These are phyloP conservation scores for Labia minor DNA, from an alignment of 2,888 invertebrate species.

Conservation along the genomic window DNA sequence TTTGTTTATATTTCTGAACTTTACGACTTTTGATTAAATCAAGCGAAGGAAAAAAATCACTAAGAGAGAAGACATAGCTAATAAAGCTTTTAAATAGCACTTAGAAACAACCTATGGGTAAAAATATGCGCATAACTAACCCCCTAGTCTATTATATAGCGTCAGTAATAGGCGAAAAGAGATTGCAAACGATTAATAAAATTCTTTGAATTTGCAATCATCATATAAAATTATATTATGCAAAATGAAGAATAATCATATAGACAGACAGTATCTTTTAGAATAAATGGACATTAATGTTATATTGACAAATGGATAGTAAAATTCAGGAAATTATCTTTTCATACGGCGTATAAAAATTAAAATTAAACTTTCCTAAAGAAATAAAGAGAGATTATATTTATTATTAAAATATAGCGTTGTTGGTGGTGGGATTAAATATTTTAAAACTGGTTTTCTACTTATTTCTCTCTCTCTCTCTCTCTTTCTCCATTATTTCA, in stretches of 20 bases:
- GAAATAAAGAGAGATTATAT: too few species aligned
- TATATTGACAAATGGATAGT: too few species aligned
- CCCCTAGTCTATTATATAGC: neutral
- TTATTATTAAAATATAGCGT: too few species aligned
- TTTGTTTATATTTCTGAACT: neutral
- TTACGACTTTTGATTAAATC: constrained; percentile 7
- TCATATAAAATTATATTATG: neutral
- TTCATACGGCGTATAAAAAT: too few species aligned
- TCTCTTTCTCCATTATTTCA: too few species aligned
- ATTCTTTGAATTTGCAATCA: constrained; percentile 1
- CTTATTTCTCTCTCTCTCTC: too few species aligned
- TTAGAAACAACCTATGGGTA: neutral
- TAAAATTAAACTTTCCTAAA: too few species aligned
- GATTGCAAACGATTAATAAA: constrained; percentile 3
- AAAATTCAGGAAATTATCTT: too few species aligned
- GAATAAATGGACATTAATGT: too few species aligned
- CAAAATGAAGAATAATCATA: neutral
- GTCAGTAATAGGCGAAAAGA: constrained; percentile 1
- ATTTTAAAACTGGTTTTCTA: too few species aligned
- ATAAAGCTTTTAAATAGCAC: neutral
- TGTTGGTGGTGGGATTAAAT: too few species aligned
- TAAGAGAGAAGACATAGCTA: neutral
- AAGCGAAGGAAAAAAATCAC: neutral
- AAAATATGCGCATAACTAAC: neutral
- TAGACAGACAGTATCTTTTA: too few species aligned